Evolutionary conservation across 2,888 invertebrate species (phyloP), one percentile per base, ranked within the genome.

Genomic region (Andrena fulva): DNA sequence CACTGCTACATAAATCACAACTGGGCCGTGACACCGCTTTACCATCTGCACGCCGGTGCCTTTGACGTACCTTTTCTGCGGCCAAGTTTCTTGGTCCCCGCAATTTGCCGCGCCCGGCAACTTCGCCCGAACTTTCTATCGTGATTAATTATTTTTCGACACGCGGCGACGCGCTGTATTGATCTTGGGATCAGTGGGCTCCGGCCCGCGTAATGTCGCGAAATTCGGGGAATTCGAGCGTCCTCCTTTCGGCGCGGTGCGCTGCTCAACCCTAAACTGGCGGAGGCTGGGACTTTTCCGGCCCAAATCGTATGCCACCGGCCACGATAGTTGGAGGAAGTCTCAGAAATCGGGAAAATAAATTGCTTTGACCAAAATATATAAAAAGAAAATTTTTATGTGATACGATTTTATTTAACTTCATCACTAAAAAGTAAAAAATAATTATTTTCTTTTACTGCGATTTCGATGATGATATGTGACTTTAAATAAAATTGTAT

Each of bases 1-100:
- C 72, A 73, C 80, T 67, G 80, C 72, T 64, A 81, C 79, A 81
- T 89, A 89, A 89, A 89, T 88, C 85, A 87, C 84, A 70, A 56
- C 68, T 10, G 33, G 77, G 59, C 69, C 79, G 84, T 82, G 87
- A 84, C 87, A 82, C 76, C 84, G 66, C 74, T 86, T 84, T 84
- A 85, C 76, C 84, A 81, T 84, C 80, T 66, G 77, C 78, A 76
- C 73, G 56, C 66, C 77, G 75, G 75, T 60, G 54, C 68, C 82
- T 74, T 77, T 68, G 62, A 66, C 35, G n/a, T 31, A 48, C 35
- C 72, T 72, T 76, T 82, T 69, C 63, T 54, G 42, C 27, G 31
- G 60, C 42, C 62, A 67, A 69, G 62, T 69, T 78, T 35, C 80
- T 64, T 48, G 62, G 48, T 35, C 59, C 54, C n/a, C 60, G 60